These are phyloP conservation scores for Lepisosteus oculatus DNA, from an alignment of 2,113 vertebrate species.

Conservation along the genomic window DNA sequence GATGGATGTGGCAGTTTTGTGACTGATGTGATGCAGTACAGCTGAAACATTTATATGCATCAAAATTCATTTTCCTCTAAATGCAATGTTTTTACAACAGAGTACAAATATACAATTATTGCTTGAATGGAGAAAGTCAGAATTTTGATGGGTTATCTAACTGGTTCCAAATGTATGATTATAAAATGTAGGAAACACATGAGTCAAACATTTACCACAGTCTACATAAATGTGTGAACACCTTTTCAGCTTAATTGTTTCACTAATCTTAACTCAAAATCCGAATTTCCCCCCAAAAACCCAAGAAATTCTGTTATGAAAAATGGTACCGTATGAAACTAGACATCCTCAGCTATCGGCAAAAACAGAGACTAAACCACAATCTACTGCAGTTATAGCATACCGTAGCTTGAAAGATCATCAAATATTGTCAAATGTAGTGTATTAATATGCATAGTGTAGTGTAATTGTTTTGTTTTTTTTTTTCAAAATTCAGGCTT, in stretches of 20 bases:
- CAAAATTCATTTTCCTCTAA: slow-evolving; percentile 48
- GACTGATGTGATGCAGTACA: slow-evolving; percentile 39
- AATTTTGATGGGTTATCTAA: slow-evolving; percentile 9
- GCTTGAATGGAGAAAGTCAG: neutral
- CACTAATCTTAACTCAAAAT: neutral
- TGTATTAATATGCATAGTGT: too few species aligned
- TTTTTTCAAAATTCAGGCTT: too few species aligned
- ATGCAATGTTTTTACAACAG: slow-evolving; percentile 31
- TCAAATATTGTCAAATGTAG: too few species aligned
- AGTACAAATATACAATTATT: slow-evolving; percentile 22
- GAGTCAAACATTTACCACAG: neutral
- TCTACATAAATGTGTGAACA: neutral
- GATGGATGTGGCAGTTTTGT: slow-evolving; percentile 50
- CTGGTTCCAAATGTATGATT: neutral
- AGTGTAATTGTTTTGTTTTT: too few species aligned
- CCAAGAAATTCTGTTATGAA: too few species aligned
- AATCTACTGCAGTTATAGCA: too few species aligned
- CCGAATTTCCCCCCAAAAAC: too few species aligned
- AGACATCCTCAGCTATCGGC: too few species aligned
- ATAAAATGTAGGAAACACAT: neutral
- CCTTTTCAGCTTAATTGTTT: neutral
- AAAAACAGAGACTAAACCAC: too few species aligned
- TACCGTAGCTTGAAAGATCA: too few species aligned
- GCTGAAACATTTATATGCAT: slow-evolving; percentile 47
- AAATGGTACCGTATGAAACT: too few species aligned